Conservation (phyloP, 2,888 invertebrate genomes). For the Autographa gamma region DNA sequence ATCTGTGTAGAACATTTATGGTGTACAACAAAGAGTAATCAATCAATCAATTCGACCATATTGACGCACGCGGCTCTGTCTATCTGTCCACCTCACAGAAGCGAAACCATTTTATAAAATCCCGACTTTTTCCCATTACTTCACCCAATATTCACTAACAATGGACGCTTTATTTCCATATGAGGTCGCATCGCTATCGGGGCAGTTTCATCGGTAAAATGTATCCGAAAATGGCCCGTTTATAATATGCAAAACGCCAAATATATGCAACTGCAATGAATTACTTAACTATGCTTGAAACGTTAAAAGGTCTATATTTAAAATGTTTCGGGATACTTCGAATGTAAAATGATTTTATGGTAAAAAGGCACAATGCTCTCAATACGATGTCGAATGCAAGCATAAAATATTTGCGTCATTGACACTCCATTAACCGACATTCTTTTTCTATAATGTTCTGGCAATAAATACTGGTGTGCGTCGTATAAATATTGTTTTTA, state of each 20-base stretch:
- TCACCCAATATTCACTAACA: constrained; percentile 56
- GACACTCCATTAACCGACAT: constrained; percentile 56
- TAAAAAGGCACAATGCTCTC: constrained; percentile 32
- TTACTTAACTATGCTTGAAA: constrained; percentile 62
- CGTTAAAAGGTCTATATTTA: constrained; percentile 50
- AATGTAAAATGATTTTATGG: constrained; percentile 55
- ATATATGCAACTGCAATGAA: constrained; percentile 61
- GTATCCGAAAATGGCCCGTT: constrained; percentile 70
- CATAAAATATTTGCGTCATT: constrained; percentile 56
- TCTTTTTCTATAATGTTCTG: constrained; percentile 44
- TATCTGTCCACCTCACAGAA: constrained; percentile 50
- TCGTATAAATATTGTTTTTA: constrained; percentile 47
- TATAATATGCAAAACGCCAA: constrained; percentile 67
- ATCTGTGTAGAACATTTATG: not conserved
- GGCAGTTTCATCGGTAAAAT: constrained; percentile 73
- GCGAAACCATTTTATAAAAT: constrained; percentile 48
- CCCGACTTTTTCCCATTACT: constrained; percentile 56
- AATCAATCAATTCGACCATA: constrained; percentile 43
- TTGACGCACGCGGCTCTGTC: constrained; percentile 40
- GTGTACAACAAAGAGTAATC: constrained; percentile 45
- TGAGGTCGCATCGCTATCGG: constrained; percentile 67
- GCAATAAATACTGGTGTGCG: constrained; percentile 52
- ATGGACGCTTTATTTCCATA: constrained; percentile 62
- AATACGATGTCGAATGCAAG: constrained; percentile 31
- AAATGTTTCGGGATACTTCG: constrained; percentile 35